Base-by-base conservation (phyloP, 37 sponge, comb jelly and placozoan genomes). In the Spongia lamella region DNA sequence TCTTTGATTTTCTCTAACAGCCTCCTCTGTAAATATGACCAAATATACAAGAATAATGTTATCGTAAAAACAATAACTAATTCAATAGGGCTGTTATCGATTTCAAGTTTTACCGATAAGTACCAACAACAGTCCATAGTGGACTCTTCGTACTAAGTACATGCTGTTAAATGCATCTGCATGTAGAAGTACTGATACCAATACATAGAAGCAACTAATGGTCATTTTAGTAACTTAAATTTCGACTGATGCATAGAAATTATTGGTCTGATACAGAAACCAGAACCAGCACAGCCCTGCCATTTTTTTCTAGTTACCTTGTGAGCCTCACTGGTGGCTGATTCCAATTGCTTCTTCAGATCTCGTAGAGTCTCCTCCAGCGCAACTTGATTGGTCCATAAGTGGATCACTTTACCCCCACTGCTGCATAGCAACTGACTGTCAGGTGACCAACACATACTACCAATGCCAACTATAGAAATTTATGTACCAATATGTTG, bases 371-470 rank as follows among this genome's bases (percentile, higher is more conserved):
- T 58, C 55, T 73, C 77, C 74, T 49, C 75, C 43, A 71, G 71
- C 1, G 92, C 95, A 0, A 81, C 70, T 11, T n/a, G 56, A 51
- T 94, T 94, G 62, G 90, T 79, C 95, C 95, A 94, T 38, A 94
- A 59, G 16, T 85, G 60, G 0, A 94, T 55, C 50, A 87, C 95
- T n/a, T 35, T 63, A 1, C 79, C 88, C n/a, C 82, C 95, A 73
- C 76, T 56, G 2, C 92, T 90, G 32, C 60, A 61, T 31, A 93
- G 57, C 68, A 81, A 86, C n/a, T 63, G 58, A 13, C 79, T 71
- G 56, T 61, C 56, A 22, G 88, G 88, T 0, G 87, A 78, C 88
- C 89, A 94, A 7, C 63, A 61, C 16, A 94, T 79, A 21, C 52
- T 38, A 31, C 67, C 58, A 5, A 94, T 73, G 19, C 38, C 17